These are phyloP conservation scores for Lytechinus variegatus DNA, from an alignment of 35 echinoderm and acorn worm genomes.

Conservation along the genomic window DNA sequence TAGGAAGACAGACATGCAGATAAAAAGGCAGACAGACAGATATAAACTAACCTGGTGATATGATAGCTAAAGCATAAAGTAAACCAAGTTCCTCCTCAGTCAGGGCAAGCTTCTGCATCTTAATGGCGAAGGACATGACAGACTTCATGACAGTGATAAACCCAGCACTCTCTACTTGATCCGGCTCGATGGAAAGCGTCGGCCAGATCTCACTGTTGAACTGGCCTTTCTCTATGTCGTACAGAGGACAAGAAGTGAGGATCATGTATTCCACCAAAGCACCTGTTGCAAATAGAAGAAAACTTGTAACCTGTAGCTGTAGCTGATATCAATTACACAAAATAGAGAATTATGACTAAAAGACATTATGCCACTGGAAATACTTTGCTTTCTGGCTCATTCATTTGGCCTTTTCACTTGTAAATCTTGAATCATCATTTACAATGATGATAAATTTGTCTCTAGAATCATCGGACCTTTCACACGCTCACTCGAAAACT, in stretches of 20 bases:
- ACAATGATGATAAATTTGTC: no score
- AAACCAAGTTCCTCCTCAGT: constrained; percentile 59
- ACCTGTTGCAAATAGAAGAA: not conserved
- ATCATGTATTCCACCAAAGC: constrained; percentile 79
- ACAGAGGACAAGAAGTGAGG: constrained; percentile 62
- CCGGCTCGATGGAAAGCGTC: constrained; percentile 34
- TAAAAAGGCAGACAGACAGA: no score
- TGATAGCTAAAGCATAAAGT: constrained; percentile 75
- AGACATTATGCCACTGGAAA: no score
- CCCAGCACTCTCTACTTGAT: constrained; percentile 54
- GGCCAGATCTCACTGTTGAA: constrained; percentile 73
- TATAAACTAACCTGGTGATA: constrained; percentile 71
- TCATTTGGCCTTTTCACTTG: no score
- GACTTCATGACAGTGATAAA: constrained; percentile 51
- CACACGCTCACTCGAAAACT: no score
- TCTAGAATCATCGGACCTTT: no score
- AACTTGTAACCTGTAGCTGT: no score
- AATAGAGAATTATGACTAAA: no score
- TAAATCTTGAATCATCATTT: no score
- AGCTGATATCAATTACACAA: no score
- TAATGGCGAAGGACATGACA: constrained; percentile 49
- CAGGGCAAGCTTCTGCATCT: constrained; percentile 65
- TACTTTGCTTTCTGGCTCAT: no score
- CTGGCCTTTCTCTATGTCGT: constrained; percentile 52
- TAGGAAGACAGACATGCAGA: no score